A percentile compares a stretch with the other conserved stretches of the same genome.
phyloP scores from a whole-genome alignment of 2,113 vertebrate species.

The Speoplatyrhinus poulsoni region DNA sequence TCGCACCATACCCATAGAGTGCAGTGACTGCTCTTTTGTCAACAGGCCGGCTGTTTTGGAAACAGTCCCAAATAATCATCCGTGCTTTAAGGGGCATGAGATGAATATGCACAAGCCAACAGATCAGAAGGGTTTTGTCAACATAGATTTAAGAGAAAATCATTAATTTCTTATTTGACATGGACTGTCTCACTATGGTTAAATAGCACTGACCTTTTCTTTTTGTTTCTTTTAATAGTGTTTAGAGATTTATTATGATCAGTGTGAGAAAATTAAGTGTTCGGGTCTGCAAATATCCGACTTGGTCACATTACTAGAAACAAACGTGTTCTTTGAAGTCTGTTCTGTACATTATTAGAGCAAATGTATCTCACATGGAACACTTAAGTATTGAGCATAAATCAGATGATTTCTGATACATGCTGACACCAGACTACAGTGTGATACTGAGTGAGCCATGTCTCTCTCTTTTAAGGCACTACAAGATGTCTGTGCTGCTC shows the following conservation, averaged over 20 bases:
- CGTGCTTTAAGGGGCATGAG: constrained; percentile 21
- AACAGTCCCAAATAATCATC: constrained; percentile 28
- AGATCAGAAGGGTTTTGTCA: constrained; percentile 6
- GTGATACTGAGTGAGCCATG: background rate
- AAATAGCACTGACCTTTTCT: no score
- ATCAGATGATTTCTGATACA: background rate
- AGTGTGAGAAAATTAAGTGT: no score
- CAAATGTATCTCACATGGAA: no score
- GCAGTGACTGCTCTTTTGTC: constrained; percentile 26
- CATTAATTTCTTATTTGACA: background rate
- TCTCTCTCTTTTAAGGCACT: constrained; percentile 75
- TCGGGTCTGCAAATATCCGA: no score
- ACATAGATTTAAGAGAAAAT: background rate
- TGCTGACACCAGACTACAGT: background rate
- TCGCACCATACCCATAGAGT: constrained; percentile 6
- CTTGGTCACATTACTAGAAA: no score
- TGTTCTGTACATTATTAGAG: no score
- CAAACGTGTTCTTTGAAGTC: no score
- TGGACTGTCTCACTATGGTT: no score
- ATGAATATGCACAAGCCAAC: constrained; percentile 17
- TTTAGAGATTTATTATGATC: no score
- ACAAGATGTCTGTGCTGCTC: constrained; percentile 81
- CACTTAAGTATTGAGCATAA: no score
- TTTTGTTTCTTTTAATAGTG: no score
- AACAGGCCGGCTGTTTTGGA: constrained; percentile 32